Evolutionary conservation across 2,797 vertebrate species (phyloP), one percentile per base, ranked within the genome.

Genomic region (Enteromius unitaeniatus): DNA sequence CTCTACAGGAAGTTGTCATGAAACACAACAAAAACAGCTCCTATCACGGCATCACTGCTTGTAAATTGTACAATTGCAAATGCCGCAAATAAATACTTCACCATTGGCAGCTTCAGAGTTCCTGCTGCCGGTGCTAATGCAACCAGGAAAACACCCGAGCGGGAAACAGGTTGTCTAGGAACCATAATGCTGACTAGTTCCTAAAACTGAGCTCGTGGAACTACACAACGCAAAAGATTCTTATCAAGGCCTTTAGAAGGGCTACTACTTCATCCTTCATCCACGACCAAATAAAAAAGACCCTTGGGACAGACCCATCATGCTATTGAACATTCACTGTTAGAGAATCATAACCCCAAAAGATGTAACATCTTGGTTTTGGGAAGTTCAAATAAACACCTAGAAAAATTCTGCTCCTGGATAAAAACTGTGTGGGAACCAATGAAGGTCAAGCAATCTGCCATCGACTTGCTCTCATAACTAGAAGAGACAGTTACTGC

Each of bases 401-500:
- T 26, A 58, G 45, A 31, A 45, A 45, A 42, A 42, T 37, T 10
- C 8, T 28, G 8, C 69, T 42, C 34, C 13, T 47, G 26, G 23
- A 47, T 11, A 19, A 60, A 53, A 23, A 13, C 74, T 40, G 23
- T 78, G 75, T 78, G 40, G 34, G 42, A 45, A 70, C 10, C 26
- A 74, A 7, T 51, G 26, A 49, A 13, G 42, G 40, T 34, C 34
- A 64, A 40, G 40, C 40, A 47, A 45, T 45, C 45, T 53, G 26
- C 51, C 34, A 31, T 55, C 45, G 53, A 51, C 60, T 15, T 72
- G 1, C 45, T 23, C 14, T 69, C 23, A 9, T 37, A 21, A 83
- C 26, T n/a, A 80, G 67, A 72, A 45, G 7, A 40, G 64, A 40
- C 28, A 42, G 34, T 62, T 58, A 67, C 82, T 45, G 69, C 19